Evolutionary conservation across 2,797 vertebrate genomes (phyloP).

Genomic region (Microctenopoma lineatum): DNA sequence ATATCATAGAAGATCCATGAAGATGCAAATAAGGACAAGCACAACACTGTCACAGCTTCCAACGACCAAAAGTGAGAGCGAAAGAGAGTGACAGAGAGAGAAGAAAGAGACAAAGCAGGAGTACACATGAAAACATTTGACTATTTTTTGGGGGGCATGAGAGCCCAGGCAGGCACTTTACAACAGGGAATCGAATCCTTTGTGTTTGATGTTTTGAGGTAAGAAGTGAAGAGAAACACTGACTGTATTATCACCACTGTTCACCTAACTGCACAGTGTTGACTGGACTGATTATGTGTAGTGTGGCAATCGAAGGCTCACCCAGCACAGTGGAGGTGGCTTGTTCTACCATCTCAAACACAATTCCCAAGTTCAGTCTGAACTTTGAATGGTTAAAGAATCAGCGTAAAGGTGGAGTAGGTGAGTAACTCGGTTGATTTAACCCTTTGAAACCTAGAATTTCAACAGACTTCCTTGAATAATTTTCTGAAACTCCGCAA

Average conservation of each 20-base stretch:
- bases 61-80: conserved; percentile 55
- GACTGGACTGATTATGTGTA: conserved; percentile 3
- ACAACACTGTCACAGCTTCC: conserved; percentile 67
- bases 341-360: not conserved
- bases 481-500: too few species aligned
- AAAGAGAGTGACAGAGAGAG: conserved; percentile 18
- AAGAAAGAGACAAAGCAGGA: conserved; percentile 25
- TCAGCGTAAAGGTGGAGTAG: too few species aligned
- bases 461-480: too few species aligned
- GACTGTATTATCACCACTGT: conserved; percentile 27
- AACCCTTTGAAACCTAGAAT: too few species aligned
- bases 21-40: conserved; percentile 73
- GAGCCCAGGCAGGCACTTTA: conserved; percentile 77
- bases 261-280: conserved; percentile 46
- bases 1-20: conserved; percentile 74
- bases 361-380: not conserved
- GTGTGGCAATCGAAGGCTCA: conserved; percentile 29
- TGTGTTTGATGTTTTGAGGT: conserved; percentile 39
- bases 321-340: conserved; percentile 10
- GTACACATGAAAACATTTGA: conserved; percentile 29
- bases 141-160: conserved; percentile 31
- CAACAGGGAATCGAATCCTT: conserved; percentile 45
- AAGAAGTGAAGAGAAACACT: conserved; percentile 32
- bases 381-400: not conserved
- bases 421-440: too few species aligned